Percentiles rank a stretch among this genome's conserved stretches.
Conservation (phyloP, 2,888 invertebrate genomes). For the Hyppa rectilinea region DNA sequence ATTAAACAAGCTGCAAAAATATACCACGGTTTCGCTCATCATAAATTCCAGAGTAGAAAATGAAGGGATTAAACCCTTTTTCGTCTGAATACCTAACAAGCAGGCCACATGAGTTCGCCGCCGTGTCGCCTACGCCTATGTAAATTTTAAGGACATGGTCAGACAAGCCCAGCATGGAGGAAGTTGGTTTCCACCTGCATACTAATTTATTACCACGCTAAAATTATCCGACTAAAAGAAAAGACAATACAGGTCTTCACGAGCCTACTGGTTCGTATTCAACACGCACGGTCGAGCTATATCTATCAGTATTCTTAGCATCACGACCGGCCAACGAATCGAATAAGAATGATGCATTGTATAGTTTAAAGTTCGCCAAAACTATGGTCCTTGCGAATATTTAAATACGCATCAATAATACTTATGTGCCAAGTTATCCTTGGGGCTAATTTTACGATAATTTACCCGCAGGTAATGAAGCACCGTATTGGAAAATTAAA, state of each 20-base stretch:
- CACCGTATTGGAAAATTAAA: conserved; percentile 82
- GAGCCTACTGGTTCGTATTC: conserved; percentile 59
- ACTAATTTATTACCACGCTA: conserved; percentile 82
- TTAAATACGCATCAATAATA: conserved; percentile 69
- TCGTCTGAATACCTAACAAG: conserved; percentile 65
- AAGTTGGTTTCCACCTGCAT: conserved; percentile 81
- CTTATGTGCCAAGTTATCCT: conserved; percentile 69
- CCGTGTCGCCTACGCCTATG: conserved; percentile 70
- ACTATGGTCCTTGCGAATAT: conserved; percentile 75
- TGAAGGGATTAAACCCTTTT: conserved; percentile 59
- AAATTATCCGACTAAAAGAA: conserved; percentile 74
- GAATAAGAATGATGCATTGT: conserved; percentile 85
- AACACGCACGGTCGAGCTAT: conserved; percentile 70
- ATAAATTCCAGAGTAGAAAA: conserved; percentile 47
- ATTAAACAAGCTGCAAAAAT: conserved; percentile 26
- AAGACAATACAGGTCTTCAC: conserved; percentile 64
- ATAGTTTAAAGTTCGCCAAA: conserved; percentile 82
- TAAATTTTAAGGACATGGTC: conserved; percentile 81
- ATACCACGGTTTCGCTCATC: conserved; percentile 31
- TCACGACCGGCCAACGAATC: conserved; percentile 70
- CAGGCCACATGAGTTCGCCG: conserved; percentile 37
- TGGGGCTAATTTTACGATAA: conserved; percentile 71
- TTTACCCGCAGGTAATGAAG: conserved; percentile 73
- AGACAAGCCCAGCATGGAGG: conserved; percentile 79
- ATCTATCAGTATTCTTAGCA: conserved; percentile 84